Evolutionary conservation across 2,113 vertebrate species (phyloP).

Genomic region (Ibidorhyncha struthersii): DNA sequence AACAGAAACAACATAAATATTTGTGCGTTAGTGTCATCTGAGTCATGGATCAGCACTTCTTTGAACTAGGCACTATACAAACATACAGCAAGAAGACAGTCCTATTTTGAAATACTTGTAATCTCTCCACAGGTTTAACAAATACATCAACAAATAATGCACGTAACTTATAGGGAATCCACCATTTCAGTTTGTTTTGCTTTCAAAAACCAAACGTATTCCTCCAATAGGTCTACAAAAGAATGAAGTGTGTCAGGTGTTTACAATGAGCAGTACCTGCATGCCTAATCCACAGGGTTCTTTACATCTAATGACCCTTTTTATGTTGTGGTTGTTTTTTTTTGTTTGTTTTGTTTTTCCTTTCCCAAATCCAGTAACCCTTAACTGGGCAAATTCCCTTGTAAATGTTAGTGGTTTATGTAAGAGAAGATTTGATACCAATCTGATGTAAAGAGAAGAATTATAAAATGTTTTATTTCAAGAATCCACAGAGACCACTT

Average conservation of each 20-base stretch:
- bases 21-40: neutral
- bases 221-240: neutral
- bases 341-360: neutral
- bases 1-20: neutral
- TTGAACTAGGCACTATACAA: neutral
- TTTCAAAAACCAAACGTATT: neutral
- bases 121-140: neutral
- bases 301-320: neutral
- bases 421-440: neutral
- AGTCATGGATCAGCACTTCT: neutral
- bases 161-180: neutral
- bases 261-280: neutral
- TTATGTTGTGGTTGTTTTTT: no score
- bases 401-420: neutral
- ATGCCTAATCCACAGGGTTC: neutral
- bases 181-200: neutral
- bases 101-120: neutral
- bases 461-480: neutral
- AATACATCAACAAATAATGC: neutral
- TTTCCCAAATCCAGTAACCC: neutral
- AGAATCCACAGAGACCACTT: neutral
- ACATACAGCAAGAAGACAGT: rapidly evolving
- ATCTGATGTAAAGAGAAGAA: neutral
- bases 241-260: neutral
- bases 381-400: neutral